A percentile compares a stretch with the other conserved stretches of the same genome.
These are phyloP conservation scores for Prinia subflava DNA, from an alignment of 2,113 vertebrate species.

Conservation along the genomic window DNA sequence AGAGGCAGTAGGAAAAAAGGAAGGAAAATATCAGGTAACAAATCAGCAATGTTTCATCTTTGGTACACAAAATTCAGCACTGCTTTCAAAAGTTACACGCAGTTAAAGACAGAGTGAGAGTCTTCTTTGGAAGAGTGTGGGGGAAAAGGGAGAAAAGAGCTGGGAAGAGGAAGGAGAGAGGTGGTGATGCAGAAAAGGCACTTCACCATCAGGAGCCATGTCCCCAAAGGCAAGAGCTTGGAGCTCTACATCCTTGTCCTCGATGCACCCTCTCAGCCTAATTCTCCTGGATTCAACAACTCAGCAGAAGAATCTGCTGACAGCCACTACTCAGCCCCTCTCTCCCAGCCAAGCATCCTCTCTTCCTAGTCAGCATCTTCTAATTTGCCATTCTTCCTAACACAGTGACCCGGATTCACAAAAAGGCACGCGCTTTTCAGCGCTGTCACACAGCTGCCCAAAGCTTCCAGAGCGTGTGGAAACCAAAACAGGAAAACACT, in stretches of 20 bases:
- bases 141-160: not conserved
- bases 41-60: not conserved
- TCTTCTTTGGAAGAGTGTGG: not conserved
- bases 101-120: not conserved
- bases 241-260: not conserved
- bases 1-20: not conserved
- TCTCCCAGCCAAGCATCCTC: not conserved
- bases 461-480: not conserved
- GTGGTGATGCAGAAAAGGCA: not conserved
- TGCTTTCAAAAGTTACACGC: not conserved
- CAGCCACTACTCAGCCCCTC: not conserved
- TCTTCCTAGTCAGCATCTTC: not conserved
- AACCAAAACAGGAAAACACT: not conserved
- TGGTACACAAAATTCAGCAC: not conserved
- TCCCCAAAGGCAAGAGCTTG: not conserved
- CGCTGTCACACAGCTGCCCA: not conserved
- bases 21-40: not conserved
- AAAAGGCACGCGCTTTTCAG: fast-evolving
- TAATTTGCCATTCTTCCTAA: not conserved
- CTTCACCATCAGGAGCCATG: not conserved
- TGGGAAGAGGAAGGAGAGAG: not conserved
- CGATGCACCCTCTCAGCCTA: not conserved
- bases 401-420: not conserved
- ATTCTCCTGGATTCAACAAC: not conserved
- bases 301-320: not conserved